Evolutionary conservation across 1,140 invertebrate species (phyloP), one percentile per base, ranked within the genome.

Genomic region (Paramacrobiotus metropolitanus): DNA sequence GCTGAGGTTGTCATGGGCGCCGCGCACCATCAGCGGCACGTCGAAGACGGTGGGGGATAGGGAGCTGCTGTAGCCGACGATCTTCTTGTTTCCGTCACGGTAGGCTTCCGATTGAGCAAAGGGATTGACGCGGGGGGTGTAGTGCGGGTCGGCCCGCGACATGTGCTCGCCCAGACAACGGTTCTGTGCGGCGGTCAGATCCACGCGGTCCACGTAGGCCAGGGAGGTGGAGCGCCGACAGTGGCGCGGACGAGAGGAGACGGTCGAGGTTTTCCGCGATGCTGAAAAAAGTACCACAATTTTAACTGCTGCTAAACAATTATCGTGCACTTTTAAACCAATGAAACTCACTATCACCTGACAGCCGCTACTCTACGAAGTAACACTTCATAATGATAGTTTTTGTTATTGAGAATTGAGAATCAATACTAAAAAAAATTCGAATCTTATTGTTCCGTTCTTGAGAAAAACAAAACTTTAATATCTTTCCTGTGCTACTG

Each of bases 91-190:
- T n/a, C 34, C 34, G 34, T 40, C 34, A 9, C 34, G 9, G 34
- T 40, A 40, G 9, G 9, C 34, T 40, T 40, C 34, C 34, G 34
- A 40, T 40, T 40, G 34, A 9, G 34, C 9, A n/a, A 40, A 40
- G n/a, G 34, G 34, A n/a, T 40, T 40, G 9, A 40, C 34, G 70
- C 64, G 70, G 72, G 44, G 81, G 66, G 79, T 79, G 67, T 85
- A 85, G 67, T 86, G 82, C 31, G 83, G 81, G 74, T 88, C 85
- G 66, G 83, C 78, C 48, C 81, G 77, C 67, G 83, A 82, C 78
- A 86, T 86, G 21, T 82, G 79, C 70, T 85, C 83, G 28, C 82
- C 83, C 0, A 85, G 76, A 40, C 34, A 40, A 9, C 34, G 34
- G n/a, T 40, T 60, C n/a, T n/a, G 21, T 4, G n/a, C n/a, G 21